Percentiles rank a stretch among this genome's conserved stretches.
These are phyloP conservation scores for Eonycteris spelaea DNA, from an alignment of 2,113 vertebrate species.

Conservation along the genomic window DNA sequence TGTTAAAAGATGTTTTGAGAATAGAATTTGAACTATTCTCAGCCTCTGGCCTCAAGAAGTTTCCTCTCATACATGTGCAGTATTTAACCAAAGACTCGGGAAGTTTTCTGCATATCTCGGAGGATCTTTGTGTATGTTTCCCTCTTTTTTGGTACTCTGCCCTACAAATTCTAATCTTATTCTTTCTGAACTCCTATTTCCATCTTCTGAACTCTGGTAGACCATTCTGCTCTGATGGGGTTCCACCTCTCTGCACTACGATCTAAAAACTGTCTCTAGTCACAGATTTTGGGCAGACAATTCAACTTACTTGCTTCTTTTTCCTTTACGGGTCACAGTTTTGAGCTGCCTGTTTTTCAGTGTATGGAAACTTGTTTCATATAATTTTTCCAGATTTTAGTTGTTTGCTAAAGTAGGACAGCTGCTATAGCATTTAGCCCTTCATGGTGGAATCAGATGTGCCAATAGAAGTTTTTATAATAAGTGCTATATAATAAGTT, in stretches of 20 bases:
- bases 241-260: not conserved
- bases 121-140: not conserved
- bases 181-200: not conserved
- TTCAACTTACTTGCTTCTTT: not conserved
- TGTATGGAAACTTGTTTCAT: not conserved
- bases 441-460: not conserved
- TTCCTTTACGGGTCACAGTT: not conserved
- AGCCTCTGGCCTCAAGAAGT: not conserved
- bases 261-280: not conserved
- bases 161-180: not conserved
- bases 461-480: not conserved
- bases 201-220: not conserved
- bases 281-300: not conserved
- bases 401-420: not conserved
- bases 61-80: not conserved
- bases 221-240: not conserved
- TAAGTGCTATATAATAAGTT: not conserved
- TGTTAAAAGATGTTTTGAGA: not conserved
- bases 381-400: not conserved
- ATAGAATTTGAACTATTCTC: not conserved
- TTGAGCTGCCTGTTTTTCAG: not conserved
- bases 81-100: not conserved
- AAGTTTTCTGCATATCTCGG: not conserved
- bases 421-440: not conserved
- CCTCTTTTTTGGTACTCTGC: not conserved